Percentiles rank a stretch among this genome's conserved stretches.
Conservation (phyloP, 1,140 invertebrate species). For the Cyclargus thomasi region DNA sequence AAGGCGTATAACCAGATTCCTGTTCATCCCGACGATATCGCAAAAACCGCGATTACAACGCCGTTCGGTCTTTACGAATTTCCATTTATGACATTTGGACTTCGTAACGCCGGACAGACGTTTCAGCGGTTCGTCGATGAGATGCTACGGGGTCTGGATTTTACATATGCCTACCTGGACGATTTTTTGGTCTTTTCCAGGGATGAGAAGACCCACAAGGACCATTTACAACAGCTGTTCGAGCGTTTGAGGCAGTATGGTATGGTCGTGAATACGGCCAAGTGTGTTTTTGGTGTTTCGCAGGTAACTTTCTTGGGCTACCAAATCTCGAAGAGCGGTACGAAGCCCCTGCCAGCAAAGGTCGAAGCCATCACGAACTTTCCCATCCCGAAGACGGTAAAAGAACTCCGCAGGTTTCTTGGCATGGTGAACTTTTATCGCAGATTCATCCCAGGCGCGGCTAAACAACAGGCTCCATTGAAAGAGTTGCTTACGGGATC, state of each 20-base stretch:
- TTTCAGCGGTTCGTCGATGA: constrained; percentile 64
- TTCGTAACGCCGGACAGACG: constrained; percentile 29
- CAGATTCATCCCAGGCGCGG: constrained; percentile 36
- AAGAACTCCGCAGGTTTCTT: constrained; percentile 53
- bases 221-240: constrained; percentile 38
- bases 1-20: constrained; percentile 49
- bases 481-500: constrained; percentile 24
- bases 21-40: constrained; percentile 41
- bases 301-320: constrained; percentile 45
- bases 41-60: constrained; percentile 54
- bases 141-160: constrained; percentile 35
- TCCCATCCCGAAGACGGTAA: constrained; percentile 42
- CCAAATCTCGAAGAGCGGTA: constrained; percentile 29
- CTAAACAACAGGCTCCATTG: constrained; percentile 26
- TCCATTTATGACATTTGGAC: constrained; percentile 42
- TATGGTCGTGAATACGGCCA: constrained; percentile 36
- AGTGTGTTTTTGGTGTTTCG: constrained; percentile 39
- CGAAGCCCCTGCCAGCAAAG: constrained; percentile 32
- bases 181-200: constrained; percentile 69
- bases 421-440: constrained; percentile 63
- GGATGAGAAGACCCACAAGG: constrained; percentile 31
- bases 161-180: constrained; percentile 67
- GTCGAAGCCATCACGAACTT: constrained; percentile 37
- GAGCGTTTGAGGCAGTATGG: constrained; percentile 34
- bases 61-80: constrained; percentile 46